These are phyloP conservation scores for Passer montanus DNA, from an alignment of 2,113 vertebrate genomes.

Conservation along the genomic window DNA sequence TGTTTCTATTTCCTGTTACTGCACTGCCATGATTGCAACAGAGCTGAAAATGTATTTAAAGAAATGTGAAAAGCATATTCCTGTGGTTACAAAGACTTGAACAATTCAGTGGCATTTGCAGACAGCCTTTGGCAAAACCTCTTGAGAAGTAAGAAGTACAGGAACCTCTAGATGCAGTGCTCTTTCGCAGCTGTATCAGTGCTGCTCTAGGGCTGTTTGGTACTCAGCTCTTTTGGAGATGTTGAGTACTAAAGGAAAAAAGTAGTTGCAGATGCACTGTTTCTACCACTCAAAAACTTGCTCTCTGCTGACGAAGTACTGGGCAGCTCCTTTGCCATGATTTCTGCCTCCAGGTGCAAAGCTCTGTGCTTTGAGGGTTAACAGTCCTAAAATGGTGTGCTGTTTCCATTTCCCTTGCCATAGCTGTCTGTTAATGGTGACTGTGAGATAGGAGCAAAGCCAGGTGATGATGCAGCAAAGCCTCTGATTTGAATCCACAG, in stretches of 20 bases:
- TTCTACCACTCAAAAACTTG: not conserved
- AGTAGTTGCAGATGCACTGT: not conserved
- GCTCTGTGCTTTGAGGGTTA: not conserved
- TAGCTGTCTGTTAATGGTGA: not conserved
- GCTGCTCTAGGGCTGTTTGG: not conserved
- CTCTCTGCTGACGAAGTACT: not conserved
- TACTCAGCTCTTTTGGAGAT: not conserved
- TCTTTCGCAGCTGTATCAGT: not conserved
- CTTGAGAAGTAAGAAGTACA: not conserved
- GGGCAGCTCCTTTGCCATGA: not conserved
- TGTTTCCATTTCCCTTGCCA: not conserved
- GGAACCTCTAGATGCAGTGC: not conserved
- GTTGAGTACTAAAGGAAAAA: not conserved
- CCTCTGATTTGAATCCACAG: not conserved
- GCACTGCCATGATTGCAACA: not conserved
- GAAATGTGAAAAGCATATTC: not conserved
- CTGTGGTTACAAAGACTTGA: not conserved
- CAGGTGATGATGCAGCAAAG: not conserved
- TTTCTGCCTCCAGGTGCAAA: not conserved
- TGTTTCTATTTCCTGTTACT: not conserved
- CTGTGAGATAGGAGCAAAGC: fast-evolving
- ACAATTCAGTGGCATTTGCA: not conserved
- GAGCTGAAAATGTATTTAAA: not conserved
- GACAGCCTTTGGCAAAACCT: not conserved
- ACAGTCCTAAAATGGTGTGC: not conserved